Base-by-base conservation (phyloP, 2,888 invertebrate species). In the Scrobipalpa atriplicella region DNA sequence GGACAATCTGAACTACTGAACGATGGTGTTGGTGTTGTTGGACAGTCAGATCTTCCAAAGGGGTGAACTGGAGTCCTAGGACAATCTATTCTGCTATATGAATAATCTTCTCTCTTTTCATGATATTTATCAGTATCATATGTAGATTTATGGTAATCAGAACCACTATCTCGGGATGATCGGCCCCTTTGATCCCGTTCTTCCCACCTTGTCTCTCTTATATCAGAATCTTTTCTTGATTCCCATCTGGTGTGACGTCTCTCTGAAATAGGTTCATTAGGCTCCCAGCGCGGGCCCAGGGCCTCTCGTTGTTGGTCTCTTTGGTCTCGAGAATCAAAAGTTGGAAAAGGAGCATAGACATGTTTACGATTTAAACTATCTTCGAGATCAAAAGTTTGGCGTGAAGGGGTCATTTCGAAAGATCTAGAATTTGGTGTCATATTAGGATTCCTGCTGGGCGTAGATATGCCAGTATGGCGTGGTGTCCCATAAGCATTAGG, bases 271-370 rank as follows among this genome's bases (percentile, higher is more conserved):
- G 65, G 62, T 41, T 68, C 54, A 39, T 21, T 66, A 67, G n/a
- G 38, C 51, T 78, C 83, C 75, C 75, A 80, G 67, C 69, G 66
- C 63, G 71, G 58, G 41, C 62, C 68, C 16, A 70, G 71, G n/a
- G 18, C 52, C 38, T 82, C 80, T 66, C 71, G 67, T 5, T 79
- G 73, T 43, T 68, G 68, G 66, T 84, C 82, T 51, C 36, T 63
- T 16, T 36, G 21, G 43, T 84, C 86, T 64, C 73, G 70, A 56
- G 69, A 69, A 38, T 87, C 85, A 66, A 68, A 70, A 64, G 65
- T 41, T 60, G 78, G 67, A 72, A 85, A 83, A 54, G 90, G 86
- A 9, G 89, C 82, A 70, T 90, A 91, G 13, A 90, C 87, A 70
- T 90, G 89, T 72, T 85, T 85, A n/a, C 72, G 73, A 39, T 51